Base-by-base conservation (phyloP, 2,888 invertebrate species). In the Amphipoea oculea region DNA sequence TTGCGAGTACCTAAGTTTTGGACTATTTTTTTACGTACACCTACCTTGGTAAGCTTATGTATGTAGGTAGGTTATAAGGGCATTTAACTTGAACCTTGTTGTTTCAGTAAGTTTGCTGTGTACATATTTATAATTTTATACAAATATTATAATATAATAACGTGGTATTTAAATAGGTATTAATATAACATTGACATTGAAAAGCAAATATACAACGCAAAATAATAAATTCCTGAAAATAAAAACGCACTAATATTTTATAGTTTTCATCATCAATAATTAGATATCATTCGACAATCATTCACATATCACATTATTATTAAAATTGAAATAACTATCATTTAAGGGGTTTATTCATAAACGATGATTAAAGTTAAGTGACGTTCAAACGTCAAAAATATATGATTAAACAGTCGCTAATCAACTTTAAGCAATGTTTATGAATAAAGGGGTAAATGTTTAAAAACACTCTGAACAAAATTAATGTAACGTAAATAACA, bases 21-120 rank as follows among this genome's bases (percentile, higher is more conserved):
- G 3, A 75, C 67, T 4, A 71, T 40, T 85, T 86, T 89, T 90
- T 88, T 88, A 84, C 20, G 11, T 72, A 80, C 60, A 81, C 75
- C 82, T 83, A 78, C 45, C 78, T 84, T 81, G 63, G 77, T 86
- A 62, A 71, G 71, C 29, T 12, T 62, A 51, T 42, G 11, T 63
- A 17, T 57, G 4, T 63, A 48, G 6, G n/a, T 42, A 29, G 23
- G 3, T 42, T n/a, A 63, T 51, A 42, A 65, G 14, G 40, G 23
- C 23, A 12, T 60, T 69, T 42, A 65, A 65, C 81, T 57, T 80
- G 4, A 7, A 42, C 17, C 23, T 3, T 23, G 4, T 62, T 9
- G n/a, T 62, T 62, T 76, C n/a, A 36, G n/a, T n/a, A 9, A 12
- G 23, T 12, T 57, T 45, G 20, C 20, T 69, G 4, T 69, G 29